Base-by-base conservation (phyloP, 2,888 invertebrate genomes). In the Agonopterix subpropinquella region DNA sequence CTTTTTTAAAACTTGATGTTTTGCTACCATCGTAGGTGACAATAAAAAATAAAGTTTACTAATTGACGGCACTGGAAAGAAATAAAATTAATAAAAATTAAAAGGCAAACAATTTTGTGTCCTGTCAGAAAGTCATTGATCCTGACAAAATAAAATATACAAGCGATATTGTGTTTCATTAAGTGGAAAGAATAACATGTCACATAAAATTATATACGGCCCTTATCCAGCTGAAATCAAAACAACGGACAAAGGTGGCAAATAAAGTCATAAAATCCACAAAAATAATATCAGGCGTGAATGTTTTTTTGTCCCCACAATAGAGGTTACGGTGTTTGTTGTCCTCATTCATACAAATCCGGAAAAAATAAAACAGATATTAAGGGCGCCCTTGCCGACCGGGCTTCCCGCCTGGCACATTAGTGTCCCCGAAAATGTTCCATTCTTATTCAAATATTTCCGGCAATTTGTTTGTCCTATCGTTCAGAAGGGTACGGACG, bases 361-460 rank as follows among this genome's bases (percentile, higher is more conserved):
- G 85, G 86, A 81, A 85, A 83, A 85, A 86, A 87, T 85, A 87
- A 84, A 82, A 78, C 80, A 82, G 83, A 85, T 83, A 85, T 85
- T 84, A 76, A 67, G 73, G 73, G 70, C 67, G 62, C 71, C 73
- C 75, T 28, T 28, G 28, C 28, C 74, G 69, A 53, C 67, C 73
- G 65, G 69, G 70, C 69, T 77, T 75, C 80, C 82, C 83, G 83
- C 83, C 85, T 81, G 73, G 78, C 78, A 81, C 83, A 85, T 86
- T 87, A 86, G 83, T 83, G 76, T 70, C 73, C 77, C 75, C 68
- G 64, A 77, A 78, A 84, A 80, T 73, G 73, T 74, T 70, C 82
- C 80, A 84, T 85, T 88, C 79, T 83, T 81, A 87, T 86, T 86
- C 83, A 87, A 88, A 88, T 85, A 82, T 82, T 85, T 85, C 80